Percentiles rank a stretch among this genome's conserved stretches.
phyloP scores from a whole-genome alignment of 2,888 invertebrate species.

The Blomia tropicalis region DNA sequence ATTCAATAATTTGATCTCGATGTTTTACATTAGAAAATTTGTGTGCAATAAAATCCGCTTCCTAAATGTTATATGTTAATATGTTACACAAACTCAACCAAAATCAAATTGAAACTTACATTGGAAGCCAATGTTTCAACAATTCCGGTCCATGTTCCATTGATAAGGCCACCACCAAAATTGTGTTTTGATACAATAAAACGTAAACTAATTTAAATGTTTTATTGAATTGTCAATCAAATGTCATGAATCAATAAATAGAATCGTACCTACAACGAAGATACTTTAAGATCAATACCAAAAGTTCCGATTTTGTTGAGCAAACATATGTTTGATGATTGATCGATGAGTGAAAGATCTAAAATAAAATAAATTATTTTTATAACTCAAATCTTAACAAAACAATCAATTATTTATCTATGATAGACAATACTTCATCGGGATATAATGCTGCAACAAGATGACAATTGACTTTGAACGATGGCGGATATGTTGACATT shows the following conservation, averaged over 20 bases:
- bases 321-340: background rate
- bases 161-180: background rate
- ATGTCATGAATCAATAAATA: background rate
- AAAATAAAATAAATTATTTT: background rate
- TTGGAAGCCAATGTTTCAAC: background rate
- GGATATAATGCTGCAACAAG: background rate
- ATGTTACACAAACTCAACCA: background rate
- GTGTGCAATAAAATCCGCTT: conserved; percentile 1
- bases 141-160: background rate
- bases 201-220: background rate
- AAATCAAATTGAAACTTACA: background rate
- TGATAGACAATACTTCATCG: background rate
- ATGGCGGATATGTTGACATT: too few species aligned
- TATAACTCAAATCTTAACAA: background rate
- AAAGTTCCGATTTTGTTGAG: background rate
- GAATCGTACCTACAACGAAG: background rate
- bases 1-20: background rate
- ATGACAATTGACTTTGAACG: conserved; percentile 2
- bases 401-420: background rate
- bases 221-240: background rate
- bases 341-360: background rate
- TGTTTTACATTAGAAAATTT: background rate
- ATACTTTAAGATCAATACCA: background rate
- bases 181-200: background rate
- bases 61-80: background rate